Base-by-base conservation (phyloP, 2,888 invertebrate species). In the Drosophila multiciliata region DNA sequence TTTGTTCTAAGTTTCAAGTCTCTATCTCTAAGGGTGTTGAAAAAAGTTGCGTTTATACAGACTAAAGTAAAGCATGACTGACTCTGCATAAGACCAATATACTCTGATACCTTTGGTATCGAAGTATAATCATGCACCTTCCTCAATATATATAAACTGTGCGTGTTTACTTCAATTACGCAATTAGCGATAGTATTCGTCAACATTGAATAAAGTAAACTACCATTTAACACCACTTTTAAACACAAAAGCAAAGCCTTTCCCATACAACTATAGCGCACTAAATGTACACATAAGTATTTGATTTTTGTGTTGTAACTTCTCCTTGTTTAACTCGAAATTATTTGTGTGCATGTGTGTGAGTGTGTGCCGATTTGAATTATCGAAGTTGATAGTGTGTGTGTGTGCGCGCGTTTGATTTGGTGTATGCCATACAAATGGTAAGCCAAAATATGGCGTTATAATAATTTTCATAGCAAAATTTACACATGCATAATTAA, bases 401-500 rank as follows among this genome's bases (percentile, higher is more conserved):
- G 33, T 29, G 32, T 61, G 29, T 33, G 33, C 52, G 36, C 40
- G 64, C 23, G 57, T 55, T 35, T 38, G 53, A 35, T 20, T 58
- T 8, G 33, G 60, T 80, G 61, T 61, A 57, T 61, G n/a, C 60
- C 36, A 66, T 65, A 62, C 69, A 63, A 80, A 78, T 80, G 78
- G 80, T 75, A 65, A 69, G 75, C 81, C 82, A 63, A 80, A 85
- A 90, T 86, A 89, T 89, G 85, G 90, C 85, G 89, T 80, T 75
- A 81, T 89, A 87, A 87, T 90, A 87, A 87, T 87, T 87, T 87
- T 87, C 89, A 87, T 85, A 80, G 87, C 78, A 87, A 83, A 89
- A 90, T 91, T 90, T 91, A 92, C 92, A 92, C 91, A 92, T 91
- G 92, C 91, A 91, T 91, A 91, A 91, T 91, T 91, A 91, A 91